A percentile compares a stretch with the other conserved stretches of the same genome.
Conservation (phyloP, 2,113 vertebrate species). For the Syngnathoides biaculeatus region DNA sequence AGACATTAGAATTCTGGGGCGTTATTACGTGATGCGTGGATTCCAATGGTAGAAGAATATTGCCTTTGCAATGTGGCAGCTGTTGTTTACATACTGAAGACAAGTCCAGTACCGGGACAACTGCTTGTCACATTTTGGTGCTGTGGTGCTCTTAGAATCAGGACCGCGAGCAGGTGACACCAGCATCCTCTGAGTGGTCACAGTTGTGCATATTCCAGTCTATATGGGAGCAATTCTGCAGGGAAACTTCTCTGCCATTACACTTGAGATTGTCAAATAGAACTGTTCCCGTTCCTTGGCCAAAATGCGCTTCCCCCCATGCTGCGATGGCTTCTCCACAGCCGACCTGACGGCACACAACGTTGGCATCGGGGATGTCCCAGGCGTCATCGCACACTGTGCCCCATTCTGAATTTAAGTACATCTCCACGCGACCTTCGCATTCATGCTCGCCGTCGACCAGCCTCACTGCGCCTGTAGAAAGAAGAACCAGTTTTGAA, state of each 20-base stretch:
- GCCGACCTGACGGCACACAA: conserved; percentile 83
- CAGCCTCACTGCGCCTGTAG: conserved; percentile 79
- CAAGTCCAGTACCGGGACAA: conserved; percentile 57
- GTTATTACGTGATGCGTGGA: conserved; percentile 36
- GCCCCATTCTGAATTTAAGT: conserved; percentile 82
- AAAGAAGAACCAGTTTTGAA: background rate
- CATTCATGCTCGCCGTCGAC: conserved; percentile 81
- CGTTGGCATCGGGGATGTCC: conserved; percentile 84
- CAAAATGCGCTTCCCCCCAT: conserved; percentile 77
- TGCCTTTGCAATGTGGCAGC: conserved; percentile 48
- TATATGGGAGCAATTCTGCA: conserved; percentile 89
- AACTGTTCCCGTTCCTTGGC: conserved; percentile 82
- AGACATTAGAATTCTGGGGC: conserved; percentile 46
- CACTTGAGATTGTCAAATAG: conserved; percentile 96
- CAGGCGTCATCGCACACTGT: conserved; percentile 94
- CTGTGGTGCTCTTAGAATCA: conserved; percentile 61
- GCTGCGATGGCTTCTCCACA: conserved; percentile 80
- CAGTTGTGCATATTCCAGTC: conserved; percentile 94
- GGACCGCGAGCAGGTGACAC: conserved; percentile 76
- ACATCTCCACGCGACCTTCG: conserved; percentile 91
- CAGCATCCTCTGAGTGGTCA: conserved; percentile 89
- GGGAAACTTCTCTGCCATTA: conserved; percentile 77
- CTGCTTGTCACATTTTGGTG: conserved; percentile 22
- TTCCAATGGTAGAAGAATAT: conserved; percentile 38
- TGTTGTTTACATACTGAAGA: conserved; percentile 77